Conservation (phyloP, 2,113 vertebrate species). For the Puffinus mauretanicus region DNA sequence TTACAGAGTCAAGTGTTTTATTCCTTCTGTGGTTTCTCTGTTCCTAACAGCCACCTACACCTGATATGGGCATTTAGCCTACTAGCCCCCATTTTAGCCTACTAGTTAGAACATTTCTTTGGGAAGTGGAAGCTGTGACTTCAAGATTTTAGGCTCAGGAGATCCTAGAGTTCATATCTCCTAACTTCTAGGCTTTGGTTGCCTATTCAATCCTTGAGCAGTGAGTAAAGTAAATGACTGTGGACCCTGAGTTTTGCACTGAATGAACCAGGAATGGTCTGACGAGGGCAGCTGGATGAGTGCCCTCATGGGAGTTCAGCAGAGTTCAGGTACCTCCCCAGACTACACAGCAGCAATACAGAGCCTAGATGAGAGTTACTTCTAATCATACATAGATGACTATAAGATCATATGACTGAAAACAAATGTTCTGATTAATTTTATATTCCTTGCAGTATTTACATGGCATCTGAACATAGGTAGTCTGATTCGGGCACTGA, state of each 20-base stretch:
- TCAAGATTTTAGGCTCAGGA: background rate
- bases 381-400: background rate
- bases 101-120: background rate
- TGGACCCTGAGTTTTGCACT: background rate
- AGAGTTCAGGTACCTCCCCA: background rate
- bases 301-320: background rate
- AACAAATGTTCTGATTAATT: background rate
- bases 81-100: background rate
- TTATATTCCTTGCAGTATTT: background rate
- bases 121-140: background rate
- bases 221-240: background rate
- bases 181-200: background rate
- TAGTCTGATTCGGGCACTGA: background rate
- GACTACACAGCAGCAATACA: background rate
- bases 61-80: background rate
- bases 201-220: background rate
- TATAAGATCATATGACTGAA: background rate
- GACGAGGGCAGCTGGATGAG: background rate
- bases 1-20: background rate
- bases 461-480: background rate
- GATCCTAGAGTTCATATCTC: background rate
- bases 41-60: background rate
- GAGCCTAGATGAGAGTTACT: background rate
- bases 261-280: background rate
- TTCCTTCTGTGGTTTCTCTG: background rate